Base-by-base conservation (phyloP, 2,797 vertebrate genomes). In the Cottoperca gobio region DNA sequence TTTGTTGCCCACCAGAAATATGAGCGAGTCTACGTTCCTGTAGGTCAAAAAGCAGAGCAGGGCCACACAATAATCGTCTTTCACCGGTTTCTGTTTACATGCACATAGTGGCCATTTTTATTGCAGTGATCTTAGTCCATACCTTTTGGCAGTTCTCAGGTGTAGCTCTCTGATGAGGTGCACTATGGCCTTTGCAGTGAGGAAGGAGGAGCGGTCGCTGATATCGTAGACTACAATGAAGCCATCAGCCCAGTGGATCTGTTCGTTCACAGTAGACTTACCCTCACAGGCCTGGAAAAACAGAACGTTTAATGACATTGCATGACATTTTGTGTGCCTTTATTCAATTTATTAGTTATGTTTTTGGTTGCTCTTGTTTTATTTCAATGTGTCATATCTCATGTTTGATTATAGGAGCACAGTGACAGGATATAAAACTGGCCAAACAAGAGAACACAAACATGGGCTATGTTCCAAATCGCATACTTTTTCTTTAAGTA, bases 201-300 rank as follows among this genome's bases (percentile, higher is more conserved):
- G 91, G 85, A 97, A 97, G 0, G 96, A 97, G 6, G 96, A 92
- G 45, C 92, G 93, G 87, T 97, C 92, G 6, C 95, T 97, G 91
- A 98, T 97, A 86, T 97, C 96, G 0, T 97, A 97, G 48, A 97
- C 95, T 21, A 97, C 87, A 57, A 97, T 85, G 77, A 97, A 96
- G 7, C 95, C 96, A 8, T 97, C 96, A 0, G 96, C 96, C 96
- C 96, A 96, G 10, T 95, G 95, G 49, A 96, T 93, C 70, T 96
- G 94, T 0, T 95, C 92, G 0, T 91, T 88, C 50, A 96, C 88
- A 43, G 91, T 92, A 11, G 92, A 89, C 79, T 94, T 96, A 37
- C 93, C 91, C 50, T 80, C 94, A 58, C 91, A 94, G 0, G 88
- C 75, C 94, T 96, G 86, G 68, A 13, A 76, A n/a, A 26, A 60